phyloP scores from a whole-genome alignment of 2,888 invertebrate species.

The Luffia ferchaultella region DNA sequence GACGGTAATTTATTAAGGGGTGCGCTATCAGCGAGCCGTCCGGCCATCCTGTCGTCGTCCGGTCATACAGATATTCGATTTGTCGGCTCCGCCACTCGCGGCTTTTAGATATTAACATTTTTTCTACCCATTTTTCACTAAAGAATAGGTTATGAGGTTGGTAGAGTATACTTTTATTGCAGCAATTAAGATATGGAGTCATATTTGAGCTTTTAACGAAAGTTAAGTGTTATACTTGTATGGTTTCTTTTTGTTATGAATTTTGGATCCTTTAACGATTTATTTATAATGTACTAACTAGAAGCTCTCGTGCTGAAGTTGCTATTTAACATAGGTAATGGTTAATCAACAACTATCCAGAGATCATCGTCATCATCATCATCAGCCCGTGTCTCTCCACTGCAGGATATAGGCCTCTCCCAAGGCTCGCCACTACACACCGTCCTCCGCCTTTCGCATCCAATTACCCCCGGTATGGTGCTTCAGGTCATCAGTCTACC shows the following conservation, averaged over 20 bases:
- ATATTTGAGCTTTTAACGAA: slow-evolving; percentile 49
- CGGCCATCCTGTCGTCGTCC: slow-evolving; percentile 6
- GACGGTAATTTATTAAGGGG: slow-evolving; percentile 44
- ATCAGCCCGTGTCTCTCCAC: too few relatives aligned
- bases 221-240: slow-evolving; percentile 1
- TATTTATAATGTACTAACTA: neutral
- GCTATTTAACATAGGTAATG: too few relatives aligned
- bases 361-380: too few relatives aligned
- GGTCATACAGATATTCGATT: too few relatives aligned
- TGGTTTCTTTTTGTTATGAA: neutral
- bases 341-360: too few relatives aligned
- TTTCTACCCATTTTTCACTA: slow-evolving; percentile 46
- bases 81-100: too few relatives aligned
- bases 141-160: slow-evolving; percentile 47
- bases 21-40: slow-evolving; percentile 25
- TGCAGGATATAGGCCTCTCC: too few relatives aligned
- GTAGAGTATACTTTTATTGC: slow-evolving; percentile 51
- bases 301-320: too few relatives aligned
- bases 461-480: too few relatives aligned
- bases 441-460: too few relatives aligned
- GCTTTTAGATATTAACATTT: slow-evolving; percentile 37
- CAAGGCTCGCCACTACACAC: too few relatives aligned
- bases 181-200: slow-evolving; percentile 56
- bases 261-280: neutral
- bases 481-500: too few relatives aligned